Percentiles rank a stretch among this genome's conserved stretches.
Conservation (phyloP, 2,113 vertebrate genomes). For the Pica pica region DNA sequence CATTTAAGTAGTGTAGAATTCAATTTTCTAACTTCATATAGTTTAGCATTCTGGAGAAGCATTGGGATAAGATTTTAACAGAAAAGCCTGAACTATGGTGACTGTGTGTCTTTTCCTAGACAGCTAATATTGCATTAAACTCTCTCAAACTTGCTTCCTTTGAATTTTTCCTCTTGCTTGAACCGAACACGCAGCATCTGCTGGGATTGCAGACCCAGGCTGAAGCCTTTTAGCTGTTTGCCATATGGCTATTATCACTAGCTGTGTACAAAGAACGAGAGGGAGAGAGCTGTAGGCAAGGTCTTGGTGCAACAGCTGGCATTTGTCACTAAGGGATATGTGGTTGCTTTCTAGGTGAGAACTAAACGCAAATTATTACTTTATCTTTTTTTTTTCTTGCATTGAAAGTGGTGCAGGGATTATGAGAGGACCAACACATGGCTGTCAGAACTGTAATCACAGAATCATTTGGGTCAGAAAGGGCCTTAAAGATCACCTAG, state of each 20-base stretch:
- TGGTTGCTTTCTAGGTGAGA: neutral
- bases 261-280: neutral
- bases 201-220: neutral
- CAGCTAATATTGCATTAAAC: neutral
- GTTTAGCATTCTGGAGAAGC: neutral
- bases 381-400: neutral
- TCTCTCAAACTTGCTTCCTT: neutral
- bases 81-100: neutral
- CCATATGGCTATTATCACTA: neutral
- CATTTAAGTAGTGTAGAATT: neutral
- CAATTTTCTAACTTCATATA: neutral
- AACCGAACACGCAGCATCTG: neutral
- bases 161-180: neutral
- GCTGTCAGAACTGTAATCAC: neutral
- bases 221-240: neutral
- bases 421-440: accelerated
- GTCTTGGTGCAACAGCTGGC: neutral
- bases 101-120: neutral
- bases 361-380: neutral
- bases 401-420: neutral
- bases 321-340: neutral
- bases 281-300: neutral
- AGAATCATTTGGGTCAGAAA: neutral
- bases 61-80: neutral
- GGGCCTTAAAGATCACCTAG: neutral